A percentile compares a stretch with the other conserved stretches of the same genome.
phyloP scores from a whole-genome alignment of 2,113 vertebrate species.

The Paramormyrops kingsleyae region DNA sequence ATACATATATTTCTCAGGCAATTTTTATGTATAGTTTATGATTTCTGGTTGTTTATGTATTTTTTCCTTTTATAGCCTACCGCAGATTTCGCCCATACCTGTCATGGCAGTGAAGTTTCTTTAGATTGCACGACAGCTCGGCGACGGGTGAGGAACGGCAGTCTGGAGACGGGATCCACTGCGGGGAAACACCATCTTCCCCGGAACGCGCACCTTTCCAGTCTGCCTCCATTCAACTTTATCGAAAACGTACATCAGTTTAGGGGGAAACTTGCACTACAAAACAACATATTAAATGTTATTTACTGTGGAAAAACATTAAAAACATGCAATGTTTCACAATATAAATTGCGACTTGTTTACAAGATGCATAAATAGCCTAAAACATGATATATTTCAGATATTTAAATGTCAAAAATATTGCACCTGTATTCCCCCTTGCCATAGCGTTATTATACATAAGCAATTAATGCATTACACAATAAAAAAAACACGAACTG shows the following conservation, averaged over 20 bases:
- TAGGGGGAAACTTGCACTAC: background rate
- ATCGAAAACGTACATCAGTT: background rate
- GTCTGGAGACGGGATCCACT: slow-evolving; percentile 25
- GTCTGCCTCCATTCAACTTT: background rate
- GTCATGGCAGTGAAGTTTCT: slow-evolving; percentile 35
- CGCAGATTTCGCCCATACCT: slow-evolving; percentile 26
- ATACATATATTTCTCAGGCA: background rate
- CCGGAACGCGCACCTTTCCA: background rate
- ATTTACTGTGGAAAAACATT: background rate
- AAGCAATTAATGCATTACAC: background rate
- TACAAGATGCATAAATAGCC: background rate
- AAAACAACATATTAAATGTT: background rate
- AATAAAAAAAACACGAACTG: background rate
- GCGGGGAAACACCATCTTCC: background rate
- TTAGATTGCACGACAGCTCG: slow-evolving; percentile 35
- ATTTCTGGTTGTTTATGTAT: background rate
- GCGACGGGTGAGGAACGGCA: slow-evolving; percentile 36
- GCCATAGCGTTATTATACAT: background rate
- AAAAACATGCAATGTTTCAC: background rate
- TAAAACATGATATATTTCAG: background rate
- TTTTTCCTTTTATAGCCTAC: background rate
- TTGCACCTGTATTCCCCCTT: background rate
- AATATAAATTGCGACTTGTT: background rate
- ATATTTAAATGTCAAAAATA: background rate
- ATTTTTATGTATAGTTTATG: background rate